These are phyloP conservation scores for Onychomys torridus DNA, from an alignment of 2,797 vertebrate species.

Conservation along the genomic window DNA sequence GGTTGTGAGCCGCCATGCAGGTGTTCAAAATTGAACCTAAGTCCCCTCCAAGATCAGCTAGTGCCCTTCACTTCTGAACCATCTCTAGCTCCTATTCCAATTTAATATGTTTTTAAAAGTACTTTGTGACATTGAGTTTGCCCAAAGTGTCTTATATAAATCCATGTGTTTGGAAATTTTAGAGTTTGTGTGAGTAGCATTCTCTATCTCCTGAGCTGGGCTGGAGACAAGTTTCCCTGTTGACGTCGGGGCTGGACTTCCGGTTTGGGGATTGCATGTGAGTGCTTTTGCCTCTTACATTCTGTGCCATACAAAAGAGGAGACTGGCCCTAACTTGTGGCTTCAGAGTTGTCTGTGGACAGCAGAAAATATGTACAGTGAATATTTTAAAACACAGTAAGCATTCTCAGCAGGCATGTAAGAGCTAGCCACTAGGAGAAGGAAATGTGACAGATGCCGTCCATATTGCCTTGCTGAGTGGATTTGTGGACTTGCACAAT, in stretches of 20 bases:
- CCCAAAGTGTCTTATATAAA: neutral
- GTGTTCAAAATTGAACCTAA: neutral
- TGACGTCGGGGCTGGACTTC: neutral
- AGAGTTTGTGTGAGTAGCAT: neutral
- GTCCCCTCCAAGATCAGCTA: neutral
- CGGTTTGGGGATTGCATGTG: too few relatives aligned
- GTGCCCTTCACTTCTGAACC: neutral
- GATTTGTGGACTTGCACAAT: neutral
- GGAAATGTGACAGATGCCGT: constrained; percentile 52
- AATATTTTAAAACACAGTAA: neutral
- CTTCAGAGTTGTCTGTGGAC: neutral
- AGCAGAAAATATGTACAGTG: neutral
- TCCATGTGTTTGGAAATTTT: neutral
- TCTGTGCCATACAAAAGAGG: neutral
- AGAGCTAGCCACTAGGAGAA: neutral
- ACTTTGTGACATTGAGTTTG: constrained; percentile 16
- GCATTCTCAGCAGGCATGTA: neutral
- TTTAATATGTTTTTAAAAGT: neutral
- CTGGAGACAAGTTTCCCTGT: neutral
- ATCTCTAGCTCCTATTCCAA: neutral
- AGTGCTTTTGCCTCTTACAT: neutral
- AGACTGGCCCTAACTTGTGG: neutral
- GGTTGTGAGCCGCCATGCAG: neutral
- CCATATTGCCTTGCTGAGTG: neutral
- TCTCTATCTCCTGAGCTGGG: neutral